phyloP scores from a whole-genome alignment of 1,140 invertebrate species.

The Drosophila nebulosa region DNA sequence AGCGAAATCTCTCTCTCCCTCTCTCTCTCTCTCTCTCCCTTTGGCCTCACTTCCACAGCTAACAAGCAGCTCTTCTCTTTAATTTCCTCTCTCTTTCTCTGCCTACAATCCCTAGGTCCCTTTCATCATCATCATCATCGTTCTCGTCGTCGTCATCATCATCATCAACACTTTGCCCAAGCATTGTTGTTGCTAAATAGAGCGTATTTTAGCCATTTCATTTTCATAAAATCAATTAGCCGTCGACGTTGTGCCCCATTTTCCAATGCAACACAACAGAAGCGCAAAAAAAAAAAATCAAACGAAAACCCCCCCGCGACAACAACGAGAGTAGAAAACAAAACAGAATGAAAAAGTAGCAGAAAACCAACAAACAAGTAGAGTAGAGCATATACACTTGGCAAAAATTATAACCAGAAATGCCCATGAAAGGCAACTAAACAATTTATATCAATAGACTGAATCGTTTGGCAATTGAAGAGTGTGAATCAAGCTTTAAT shows the following conservation, averaged over 20 bases:
- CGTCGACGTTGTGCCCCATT: constrained; percentile 43
- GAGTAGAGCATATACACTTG: neutral
- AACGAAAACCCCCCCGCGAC: neutral
- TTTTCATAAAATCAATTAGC: constrained; percentile 61
- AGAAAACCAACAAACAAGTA: neutral
- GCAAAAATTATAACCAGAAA: neutral
- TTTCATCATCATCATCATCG: neutral
- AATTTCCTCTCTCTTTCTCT: no score
- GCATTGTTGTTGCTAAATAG: constrained; percentile 75
- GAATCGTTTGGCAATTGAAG: no score
- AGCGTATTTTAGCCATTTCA: constrained; percentile 76
- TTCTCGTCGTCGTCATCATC: neutral
- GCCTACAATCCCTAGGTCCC: neutral
- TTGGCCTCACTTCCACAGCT: neutral
- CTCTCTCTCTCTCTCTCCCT: neutral
- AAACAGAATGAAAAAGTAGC: neutral
- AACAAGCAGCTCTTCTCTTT: neutral
- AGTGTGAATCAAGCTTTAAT: no score
- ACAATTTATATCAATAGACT: neutral
- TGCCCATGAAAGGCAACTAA: neutral
- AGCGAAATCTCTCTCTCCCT: constrained; percentile 26
- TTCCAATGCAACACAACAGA: constrained; percentile 3
- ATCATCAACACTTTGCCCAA: neutral
- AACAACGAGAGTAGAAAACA: neutral
- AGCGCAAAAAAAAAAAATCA: neutral